These are phyloP conservation scores for Colletes latitarsis DNA, from an alignment of 1,140 invertebrate genomes.

Conservation along the genomic window DNA sequence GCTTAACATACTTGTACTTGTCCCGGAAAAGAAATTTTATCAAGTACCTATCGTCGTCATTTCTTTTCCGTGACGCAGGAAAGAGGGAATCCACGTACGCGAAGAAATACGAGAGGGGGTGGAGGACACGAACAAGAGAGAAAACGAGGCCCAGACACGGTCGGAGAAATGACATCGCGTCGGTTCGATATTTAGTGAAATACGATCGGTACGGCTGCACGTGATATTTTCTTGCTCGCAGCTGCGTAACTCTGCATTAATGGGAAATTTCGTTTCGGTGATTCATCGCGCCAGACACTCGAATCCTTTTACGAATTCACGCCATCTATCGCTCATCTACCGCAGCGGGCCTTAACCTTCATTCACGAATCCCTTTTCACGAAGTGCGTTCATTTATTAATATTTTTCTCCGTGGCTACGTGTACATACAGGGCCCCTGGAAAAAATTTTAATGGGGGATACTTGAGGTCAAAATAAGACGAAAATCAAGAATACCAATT, in stretches of 20 bases:
- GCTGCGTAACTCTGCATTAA: background rate
- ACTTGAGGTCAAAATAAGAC: no score
- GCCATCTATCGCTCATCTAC: no score
- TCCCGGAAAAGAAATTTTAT: conserved; percentile 43
- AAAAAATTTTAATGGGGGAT: no score
- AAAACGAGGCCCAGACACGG: background rate
- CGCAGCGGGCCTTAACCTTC: no score
- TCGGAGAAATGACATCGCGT: conserved; percentile 5
- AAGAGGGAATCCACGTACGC: conserved; percentile 3
- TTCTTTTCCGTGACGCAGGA: conserved; percentile 23
- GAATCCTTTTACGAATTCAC: no score
- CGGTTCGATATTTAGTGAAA: conserved; percentile 15
- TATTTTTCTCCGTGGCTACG: no score
- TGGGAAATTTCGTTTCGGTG: background rate
- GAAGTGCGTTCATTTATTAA: no score
- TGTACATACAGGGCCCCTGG: no score
- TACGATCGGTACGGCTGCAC: background rate
- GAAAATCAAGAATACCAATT: no score
- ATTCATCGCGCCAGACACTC: background rate
- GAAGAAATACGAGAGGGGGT: conserved; percentile 27
- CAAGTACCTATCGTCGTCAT: conserved; percentile 32
- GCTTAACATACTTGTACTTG: conserved; percentile 22
- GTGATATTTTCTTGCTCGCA: background rate
- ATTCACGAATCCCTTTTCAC: no score
- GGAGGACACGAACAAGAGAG: background rate